These are phyloP conservation scores for Trachymyrmex septentrionalis DNA, from an alignment of 1,140 invertebrate species.

Conservation along the genomic window DNA sequence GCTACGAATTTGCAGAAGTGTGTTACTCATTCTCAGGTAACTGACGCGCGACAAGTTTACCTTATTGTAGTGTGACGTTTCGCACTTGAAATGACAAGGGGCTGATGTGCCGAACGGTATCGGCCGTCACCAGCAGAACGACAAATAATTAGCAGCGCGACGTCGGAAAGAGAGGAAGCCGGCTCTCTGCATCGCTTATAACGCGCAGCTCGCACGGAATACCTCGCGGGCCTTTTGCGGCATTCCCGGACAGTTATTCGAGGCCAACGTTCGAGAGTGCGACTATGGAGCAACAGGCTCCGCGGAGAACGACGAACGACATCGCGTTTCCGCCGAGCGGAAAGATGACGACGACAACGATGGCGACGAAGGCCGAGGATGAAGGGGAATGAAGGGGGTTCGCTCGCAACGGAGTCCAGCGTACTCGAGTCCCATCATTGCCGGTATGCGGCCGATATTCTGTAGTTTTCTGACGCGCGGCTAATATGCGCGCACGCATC, in stretches of 20 bases:
- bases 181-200: conserved; percentile 56
- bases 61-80: background rate
- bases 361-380: background rate
- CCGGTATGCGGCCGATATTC: conserved; percentile 42
- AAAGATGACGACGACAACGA: background rate
- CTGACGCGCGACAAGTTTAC: background rate
- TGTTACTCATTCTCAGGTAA: background rate
- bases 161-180: background rate
- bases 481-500: conserved; percentile 22
- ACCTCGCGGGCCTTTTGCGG: conserved; percentile 71
- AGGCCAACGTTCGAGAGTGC: conserved; percentile 74
- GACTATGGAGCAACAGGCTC: conserved; percentile 30
- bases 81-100: background rate
- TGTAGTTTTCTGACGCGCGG: conserved; percentile 44
- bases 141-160: conserved; percentile 66
- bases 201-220: conserved; percentile 64
- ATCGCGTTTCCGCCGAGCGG: conserved; percentile 56
- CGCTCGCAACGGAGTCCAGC: conserved; percentile 2
- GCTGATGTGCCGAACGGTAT: conserved; percentile 2
- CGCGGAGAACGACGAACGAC: background rate
- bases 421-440: conserved; percentile 49
- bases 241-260: conserved; percentile 75
- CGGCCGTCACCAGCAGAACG: background rate
- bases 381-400: background rate
- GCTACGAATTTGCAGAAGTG: background rate